Evolutionary conservation across 2,888 invertebrate species (phyloP), one percentile per base, ranked within the genome.

Genomic region (Thalpophila matura): DNA sequence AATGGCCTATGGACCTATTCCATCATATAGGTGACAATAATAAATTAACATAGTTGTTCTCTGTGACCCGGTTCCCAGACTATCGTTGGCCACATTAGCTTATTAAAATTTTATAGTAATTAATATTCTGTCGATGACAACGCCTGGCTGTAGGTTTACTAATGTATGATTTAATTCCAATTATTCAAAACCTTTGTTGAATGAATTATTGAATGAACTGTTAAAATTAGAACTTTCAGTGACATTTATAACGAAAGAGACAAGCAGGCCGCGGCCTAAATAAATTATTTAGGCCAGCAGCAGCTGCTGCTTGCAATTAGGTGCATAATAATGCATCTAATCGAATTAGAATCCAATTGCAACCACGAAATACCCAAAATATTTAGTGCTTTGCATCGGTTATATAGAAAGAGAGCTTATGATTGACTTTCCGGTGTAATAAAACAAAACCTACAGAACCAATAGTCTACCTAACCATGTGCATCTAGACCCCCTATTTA

Each of bases 91-190:
- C 55, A 33, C 35, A 47, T 27, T 26, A 9, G 14, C 29, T 47
- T 57, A 35, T 57, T 57, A 53, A 57, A 53, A 38, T 5, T 40
- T 14, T 16, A 38, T 50, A 49, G 1, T 29, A 53, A 72, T 69
- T 72, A 53, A 51, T 69, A 66, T 72, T 57, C 68, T 20, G 33
- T 49, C 66, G 38, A 49, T 69, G 73, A 72, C 42, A 57, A 49
- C 43, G 43, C 12, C 9, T 22, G 29, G 7, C 22, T 49, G n/a
- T 29, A 20, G 51, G 64, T 46, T 38, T 57, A 53, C 29, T 29
- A 65, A 53, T 38, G 33, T 51, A 65, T 45, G n/a, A 50, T 46
- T 20, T 20, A 31, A 45, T 37, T 29, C n/a, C n/a, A 31, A 26
- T 20, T 29, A 45, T 37, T 29, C n/a, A 12, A 31, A 26, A 51